Conservation (phyloP, 2,888 invertebrate species). For the Ormia ochracea region DNA sequence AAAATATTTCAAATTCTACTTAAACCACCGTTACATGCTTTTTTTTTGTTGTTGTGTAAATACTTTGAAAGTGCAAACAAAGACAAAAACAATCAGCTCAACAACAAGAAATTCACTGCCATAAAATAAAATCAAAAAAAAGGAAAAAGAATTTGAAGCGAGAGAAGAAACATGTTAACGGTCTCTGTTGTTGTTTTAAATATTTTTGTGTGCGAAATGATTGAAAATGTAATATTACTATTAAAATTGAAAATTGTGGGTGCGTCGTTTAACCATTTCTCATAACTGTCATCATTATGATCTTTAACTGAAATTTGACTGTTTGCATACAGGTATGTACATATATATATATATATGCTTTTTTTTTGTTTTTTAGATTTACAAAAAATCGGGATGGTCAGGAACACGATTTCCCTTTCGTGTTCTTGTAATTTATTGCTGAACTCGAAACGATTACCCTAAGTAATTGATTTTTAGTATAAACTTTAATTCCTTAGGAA, state of each 20-base stretch:
- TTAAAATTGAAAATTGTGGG: conserved; percentile 47
- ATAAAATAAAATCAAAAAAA: conserved; percentile 18
- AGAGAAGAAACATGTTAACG: background rate
- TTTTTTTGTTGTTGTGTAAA: conserved; percentile 9
- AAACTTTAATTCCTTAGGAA: background rate
- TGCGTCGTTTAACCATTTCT: conserved; percentile 47
- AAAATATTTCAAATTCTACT: background rate
- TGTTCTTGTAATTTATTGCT: background rate
- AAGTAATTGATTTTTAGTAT: background rate
- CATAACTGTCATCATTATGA: conserved; percentile 45
- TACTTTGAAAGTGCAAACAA: conserved; percentile 7
- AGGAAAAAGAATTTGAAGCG: background rate
- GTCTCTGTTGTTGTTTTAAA: conserved; percentile 3
- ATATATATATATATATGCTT: conserved; percentile 8
- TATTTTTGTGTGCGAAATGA: conserved; percentile 9
- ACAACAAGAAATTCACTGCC: conserved; percentile 32
- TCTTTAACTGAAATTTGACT: conserved; percentile 35
- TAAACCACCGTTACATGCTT: conserved; percentile 36
- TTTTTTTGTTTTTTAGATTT: too few species aligned
- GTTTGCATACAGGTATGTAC: conserved; percentile 21
- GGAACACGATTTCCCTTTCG: conserved; percentile 21
- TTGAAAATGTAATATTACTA: background rate
- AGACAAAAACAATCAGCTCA: background rate
- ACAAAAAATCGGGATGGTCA: too few species aligned
- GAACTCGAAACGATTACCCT: conserved; percentile 21